phyloP scores from a whole-genome alignment of 1,140 invertebrate species.

The Drosophila nasuta region DNA sequence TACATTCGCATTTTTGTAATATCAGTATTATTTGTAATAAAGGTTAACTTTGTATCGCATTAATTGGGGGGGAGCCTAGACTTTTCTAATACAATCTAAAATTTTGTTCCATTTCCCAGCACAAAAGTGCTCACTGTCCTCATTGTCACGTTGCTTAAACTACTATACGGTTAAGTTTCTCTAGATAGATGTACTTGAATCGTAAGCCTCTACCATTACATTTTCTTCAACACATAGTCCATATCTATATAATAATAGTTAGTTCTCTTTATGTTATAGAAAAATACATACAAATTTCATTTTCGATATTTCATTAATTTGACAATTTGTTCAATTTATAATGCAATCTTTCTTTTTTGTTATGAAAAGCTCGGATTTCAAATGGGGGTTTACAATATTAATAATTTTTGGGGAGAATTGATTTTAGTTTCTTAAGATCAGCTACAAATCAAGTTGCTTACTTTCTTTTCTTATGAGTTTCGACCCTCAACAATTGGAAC shows the following conservation, averaged over 20 bases:
- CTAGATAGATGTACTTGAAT: constrained; percentile 60
- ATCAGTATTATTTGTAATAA: constrained; percentile 49
- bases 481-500: constrained; percentile 42
- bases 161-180: constrained; percentile 31
- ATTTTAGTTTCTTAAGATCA: neutral
- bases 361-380: constrained; percentile 31
- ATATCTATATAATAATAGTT: constrained; percentile 22
- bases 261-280: constrained; percentile 22
- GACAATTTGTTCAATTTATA: constrained; percentile 26
- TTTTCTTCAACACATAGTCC: constrained; percentile 2
- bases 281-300: constrained; percentile 51
- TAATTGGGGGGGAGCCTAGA: constrained; percentile 13
- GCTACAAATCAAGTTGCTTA: constrained; percentile 1
- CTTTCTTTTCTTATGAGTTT: constrained; percentile 2
- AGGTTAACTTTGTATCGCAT: constrained; percentile 51
- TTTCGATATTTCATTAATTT: constrained; percentile 36
- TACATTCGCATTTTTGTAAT: constrained; percentile 32
- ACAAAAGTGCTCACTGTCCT: constrained; percentile 62
- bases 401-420: constrained; percentile 6
- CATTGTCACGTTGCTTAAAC: constrained; percentile 40
- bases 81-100: constrained; percentile 21
- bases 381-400: constrained; percentile 13
- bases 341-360: neutral
- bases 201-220: constrained; percentile 36
- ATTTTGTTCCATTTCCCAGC: constrained; percentile 18